These are phyloP conservation scores for Pyrocoelia pectoralis DNA, from an alignment of 2,888 invertebrate genomes.

Conservation along the genomic window DNA sequence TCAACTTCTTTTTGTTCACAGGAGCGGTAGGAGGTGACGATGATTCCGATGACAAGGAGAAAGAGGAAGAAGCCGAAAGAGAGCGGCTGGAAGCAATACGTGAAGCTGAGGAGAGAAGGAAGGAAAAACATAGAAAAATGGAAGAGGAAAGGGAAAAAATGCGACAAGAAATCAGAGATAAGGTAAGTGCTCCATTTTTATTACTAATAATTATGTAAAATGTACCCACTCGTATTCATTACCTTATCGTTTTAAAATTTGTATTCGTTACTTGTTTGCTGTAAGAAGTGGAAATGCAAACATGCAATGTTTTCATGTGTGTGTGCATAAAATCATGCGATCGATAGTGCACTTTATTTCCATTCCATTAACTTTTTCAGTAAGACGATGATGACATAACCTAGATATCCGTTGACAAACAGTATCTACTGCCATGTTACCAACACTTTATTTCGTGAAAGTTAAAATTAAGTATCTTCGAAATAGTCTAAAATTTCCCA, in stretches of 20 bases:
- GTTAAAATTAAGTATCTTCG: too few relatives aligned
- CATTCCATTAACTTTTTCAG: not conserved
- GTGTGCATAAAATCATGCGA: not conserved
- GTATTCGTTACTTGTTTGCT: not conserved
- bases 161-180: constrained; percentile 99
- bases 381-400: not conserved
- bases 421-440: not conserved
- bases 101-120: constrained; percentile 97
- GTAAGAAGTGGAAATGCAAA: not conserved
- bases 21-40: constrained; percentile 92
- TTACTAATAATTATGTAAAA: constrained; percentile 2
- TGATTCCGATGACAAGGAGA: constrained; percentile 95
- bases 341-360: not conserved
- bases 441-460: too few relatives aligned
- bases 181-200: constrained; percentile 70
- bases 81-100: constrained; percentile 97
- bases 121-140: constrained; percentile 99
- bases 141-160: constrained; percentile 99
- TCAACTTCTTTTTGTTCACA: constrained; percentile 62
- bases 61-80: constrained; percentile 97
- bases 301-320: not conserved
- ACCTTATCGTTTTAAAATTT: not conserved
- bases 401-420: not conserved
- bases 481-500: too few relatives aligned
- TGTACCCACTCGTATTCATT: not conserved